phyloP scores from a whole-genome alignment of 2,888 invertebrate species.

The Zhuqinia jingwanae region DNA sequence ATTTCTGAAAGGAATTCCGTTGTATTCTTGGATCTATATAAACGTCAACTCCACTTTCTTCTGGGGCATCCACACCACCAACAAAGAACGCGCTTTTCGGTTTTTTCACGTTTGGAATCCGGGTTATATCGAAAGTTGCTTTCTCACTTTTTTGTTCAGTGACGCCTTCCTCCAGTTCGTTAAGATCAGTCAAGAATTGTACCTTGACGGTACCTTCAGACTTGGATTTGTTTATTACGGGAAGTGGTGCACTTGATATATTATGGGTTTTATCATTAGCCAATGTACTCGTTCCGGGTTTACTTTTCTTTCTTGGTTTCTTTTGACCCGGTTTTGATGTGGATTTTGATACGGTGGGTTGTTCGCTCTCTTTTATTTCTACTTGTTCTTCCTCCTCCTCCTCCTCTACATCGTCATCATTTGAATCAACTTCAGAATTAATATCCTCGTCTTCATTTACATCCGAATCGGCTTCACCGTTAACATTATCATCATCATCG shows the following conservation, averaged over 20 bases:
- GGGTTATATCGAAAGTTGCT: not conserved
- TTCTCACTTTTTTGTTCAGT: not conserved
- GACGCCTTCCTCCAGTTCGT: constrained; percentile 71
- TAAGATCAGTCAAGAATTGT: constrained; percentile 74
- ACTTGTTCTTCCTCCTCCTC: not conserved
- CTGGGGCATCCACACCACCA: constrained; percentile 75
- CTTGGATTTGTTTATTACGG: too few relatives aligned
- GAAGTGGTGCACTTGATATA: not conserved
- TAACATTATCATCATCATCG: not conserved
- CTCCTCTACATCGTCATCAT: not conserved
- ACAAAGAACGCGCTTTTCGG: constrained; percentile 78
- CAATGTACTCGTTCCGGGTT: too few relatives aligned
- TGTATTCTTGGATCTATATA: too few relatives aligned
- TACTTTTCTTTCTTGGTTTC: not conserved
- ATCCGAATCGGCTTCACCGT: not conserved
- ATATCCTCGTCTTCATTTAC: not conserved
- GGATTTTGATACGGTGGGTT: not conserved
- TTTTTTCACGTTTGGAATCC: constrained; percentile 46
- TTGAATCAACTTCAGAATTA: too few relatives aligned
- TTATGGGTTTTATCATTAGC: too few relatives aligned
- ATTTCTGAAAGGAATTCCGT: not conserved
- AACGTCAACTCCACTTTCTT: constrained; percentile 43
- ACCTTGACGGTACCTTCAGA: constrained; percentile 76
- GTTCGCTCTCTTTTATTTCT: not conserved
- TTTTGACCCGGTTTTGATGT: not conserved